Base-by-base conservation (phyloP, 2,888 invertebrate genomes). In the Limnephilus rhombicus region DNA sequence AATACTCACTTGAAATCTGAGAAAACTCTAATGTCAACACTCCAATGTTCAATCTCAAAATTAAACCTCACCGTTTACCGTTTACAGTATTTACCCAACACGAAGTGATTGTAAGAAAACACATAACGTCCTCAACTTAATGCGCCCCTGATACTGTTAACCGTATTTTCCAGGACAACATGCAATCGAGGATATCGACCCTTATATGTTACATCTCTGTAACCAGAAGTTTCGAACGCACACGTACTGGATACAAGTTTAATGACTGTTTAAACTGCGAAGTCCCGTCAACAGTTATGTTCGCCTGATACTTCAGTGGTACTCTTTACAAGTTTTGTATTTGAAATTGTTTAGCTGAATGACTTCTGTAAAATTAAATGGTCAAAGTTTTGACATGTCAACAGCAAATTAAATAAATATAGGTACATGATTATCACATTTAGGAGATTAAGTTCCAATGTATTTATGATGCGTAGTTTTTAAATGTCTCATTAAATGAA, bases 101-200 rank as follows among this genome's bases (percentile, higher is more conserved):
- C 68, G 34, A 80, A 91, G 41, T 87, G 86, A 91, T 87, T 91
- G 91, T 87, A 80, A 87, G 80, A 80, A 91, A 91, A 91, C 91
- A 91, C 53, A 3, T 37, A 37, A 68, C 88, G 31, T 37, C 68
- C 13, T 18, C 24, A 24, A 41, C 18, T 31, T 11, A 29, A 15
- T 85, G 85, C 41, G 85, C 85, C 12, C 53, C 53, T 53, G 53
- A 53, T 53, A 53, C 53, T 12, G 45, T 15, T 49, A 49, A 49
- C 49, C 18, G 18, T 68, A 68, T 68, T 68, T 68, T 24, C 49
- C 29, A 41, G 85, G 85, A n/a, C 12, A 18, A 5, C 45, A 86
- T 49, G 29, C 85, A 29, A 11, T 18, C 83, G 37, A 37, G 37
- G 83, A 37, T 68, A 68, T 68, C 7, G 53, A 24, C 18, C 53